Evolutionary conservation across 2,888 invertebrate species (phyloP).

Genomic region (Meghimatium bilineatum): DNA sequence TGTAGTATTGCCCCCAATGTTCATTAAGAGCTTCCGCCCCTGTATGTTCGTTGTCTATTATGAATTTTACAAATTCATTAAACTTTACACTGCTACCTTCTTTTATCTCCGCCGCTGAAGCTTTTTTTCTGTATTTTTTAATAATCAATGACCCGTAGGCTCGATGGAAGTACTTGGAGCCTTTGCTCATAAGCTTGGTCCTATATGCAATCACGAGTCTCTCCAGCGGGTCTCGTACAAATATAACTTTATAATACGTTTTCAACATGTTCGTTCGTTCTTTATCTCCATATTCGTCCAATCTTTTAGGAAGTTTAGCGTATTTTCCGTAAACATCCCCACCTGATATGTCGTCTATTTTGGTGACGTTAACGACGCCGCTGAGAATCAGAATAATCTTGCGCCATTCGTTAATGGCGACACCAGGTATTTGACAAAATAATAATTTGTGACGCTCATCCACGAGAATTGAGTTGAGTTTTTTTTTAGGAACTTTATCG

Average conservation of each 20-base stretch:
- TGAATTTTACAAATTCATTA: slow-evolving; percentile 53
- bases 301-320: slow-evolving; percentile 48
- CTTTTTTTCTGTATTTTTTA: slow-evolving; percentile 48
- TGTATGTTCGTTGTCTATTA: slow-evolving; percentile 51
- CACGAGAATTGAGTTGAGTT: slow-evolving; percentile 77
- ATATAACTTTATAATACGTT: slow-evolving; percentile 86
- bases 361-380: slow-evolving; percentile 74
- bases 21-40: slow-evolving; percentile 80
- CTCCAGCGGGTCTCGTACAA: slow-evolving; percentile 92
- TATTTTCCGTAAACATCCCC: slow-evolving; percentile 55
- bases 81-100: slow-evolving; percentile 54
- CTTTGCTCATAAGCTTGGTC: slow-evolving; percentile 84
- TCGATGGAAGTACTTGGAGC: slow-evolving; percentile 77
- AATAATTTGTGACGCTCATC: slow-evolving; percentile 89
- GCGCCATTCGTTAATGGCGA: slow-evolving; percentile 95
- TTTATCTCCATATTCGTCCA: slow-evolving; percentile 47
- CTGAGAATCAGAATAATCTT: slow-evolving; percentile 88
- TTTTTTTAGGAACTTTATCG: slow-evolving; percentile 44
- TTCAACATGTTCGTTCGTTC: slow-evolving; percentile 48
- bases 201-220: slow-evolving; percentile 90
- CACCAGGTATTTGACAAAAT: slow-evolving; percentile 94
- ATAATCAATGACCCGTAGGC: slow-evolving; percentile 61
- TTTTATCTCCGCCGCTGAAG: slow-evolving; percentile 50
- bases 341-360: slow-evolving; percentile 49
- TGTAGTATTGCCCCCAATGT: slow-evolving; percentile 90